A percentile compares a stretch with the other conserved stretches of the same genome.
Evolutionary conservation across 1,140 invertebrate species (phyloP).

Genomic region (Atopsyche davidsoni): DNA sequence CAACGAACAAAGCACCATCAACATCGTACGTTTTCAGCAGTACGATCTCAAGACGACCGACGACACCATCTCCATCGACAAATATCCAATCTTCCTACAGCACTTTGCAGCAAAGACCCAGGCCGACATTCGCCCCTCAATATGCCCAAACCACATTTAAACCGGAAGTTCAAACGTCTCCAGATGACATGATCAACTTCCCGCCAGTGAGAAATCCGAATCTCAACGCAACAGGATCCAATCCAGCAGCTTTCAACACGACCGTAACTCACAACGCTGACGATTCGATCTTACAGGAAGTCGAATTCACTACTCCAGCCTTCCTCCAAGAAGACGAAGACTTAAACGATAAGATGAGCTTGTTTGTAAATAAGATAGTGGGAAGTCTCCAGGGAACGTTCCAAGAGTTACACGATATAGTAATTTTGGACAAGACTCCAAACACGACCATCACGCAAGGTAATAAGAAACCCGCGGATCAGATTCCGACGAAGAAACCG

Average conservation of each 20-base stretch:
- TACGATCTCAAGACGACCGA: conserved; percentile 10
- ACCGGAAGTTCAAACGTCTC: conserved; percentile 52
- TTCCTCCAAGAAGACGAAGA: conserved; percentile 66
- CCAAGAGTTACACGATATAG: conserved; percentile 69
- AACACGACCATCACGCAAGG: conserved; percentile 37
- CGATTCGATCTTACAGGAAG: conserved; percentile 45
- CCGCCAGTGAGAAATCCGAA: conserved; percentile 78
- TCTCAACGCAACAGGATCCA: conserved; percentile 59
- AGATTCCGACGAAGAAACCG: conserved; percentile 45
- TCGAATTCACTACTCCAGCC: conserved; percentile 63
- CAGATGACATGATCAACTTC: conserved; percentile 70
- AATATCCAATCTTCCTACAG: conserved; percentile 18
- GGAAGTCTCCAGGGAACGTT: conserved; percentile 75
- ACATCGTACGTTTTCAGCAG: conserved; percentile 31
- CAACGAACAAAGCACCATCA: conserved; percentile 30
- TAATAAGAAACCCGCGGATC: conserved; percentile 31
- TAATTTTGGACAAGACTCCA: conserved; percentile 53
- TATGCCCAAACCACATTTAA: conserved; percentile 36
- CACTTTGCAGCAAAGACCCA: conserved; percentile 12
- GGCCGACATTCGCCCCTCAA: background rate
- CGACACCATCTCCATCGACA: conserved; percentile 8
- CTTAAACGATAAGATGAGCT: conserved; percentile 70
- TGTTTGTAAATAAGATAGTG: conserved; percentile 76
- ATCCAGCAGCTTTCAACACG: conserved; percentile 50
- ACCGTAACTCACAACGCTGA: conserved; percentile 48